Evolutionary conservation across 2,113 vertebrate species (phyloP).

Genomic region (Phocoena phocoena): DNA sequence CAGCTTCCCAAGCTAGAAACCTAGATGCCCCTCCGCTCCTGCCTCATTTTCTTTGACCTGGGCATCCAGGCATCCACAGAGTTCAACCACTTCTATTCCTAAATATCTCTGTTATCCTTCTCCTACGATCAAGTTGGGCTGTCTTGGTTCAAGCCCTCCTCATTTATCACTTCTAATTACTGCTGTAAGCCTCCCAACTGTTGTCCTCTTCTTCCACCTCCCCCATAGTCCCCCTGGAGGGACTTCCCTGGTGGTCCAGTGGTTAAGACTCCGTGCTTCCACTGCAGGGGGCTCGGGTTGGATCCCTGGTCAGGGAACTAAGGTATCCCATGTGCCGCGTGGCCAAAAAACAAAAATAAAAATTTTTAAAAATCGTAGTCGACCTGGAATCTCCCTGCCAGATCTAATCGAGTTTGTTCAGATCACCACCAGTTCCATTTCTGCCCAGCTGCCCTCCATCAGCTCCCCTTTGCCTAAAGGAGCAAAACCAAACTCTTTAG

Average conservation of each 20-base stretch:
- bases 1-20: neutral
- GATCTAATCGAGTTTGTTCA: neutral
- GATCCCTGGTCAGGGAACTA: neutral
- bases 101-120: neutral
- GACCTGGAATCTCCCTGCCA: neutral
- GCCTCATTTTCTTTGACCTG: neutral
- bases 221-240: neutral
- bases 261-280: neutral
- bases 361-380: neutral
- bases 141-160: neutral
- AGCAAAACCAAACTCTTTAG: neutral
- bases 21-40: neutral
- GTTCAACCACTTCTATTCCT: neutral
- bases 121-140: neutral
- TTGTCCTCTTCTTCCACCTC: no score
- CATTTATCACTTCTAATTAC: neutral
- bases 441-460: neutral
- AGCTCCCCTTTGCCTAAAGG: neutral
- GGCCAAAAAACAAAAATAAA: neutral
- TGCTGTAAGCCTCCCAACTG: neutral
- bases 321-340: neutral
- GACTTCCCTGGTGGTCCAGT: neutral
- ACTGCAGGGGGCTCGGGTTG: neutral
- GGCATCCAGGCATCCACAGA: neutral
- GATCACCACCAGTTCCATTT: neutral